Conservation (phyloP, 2,888 invertebrate genomes). For the Parnassius apollo region DNA sequence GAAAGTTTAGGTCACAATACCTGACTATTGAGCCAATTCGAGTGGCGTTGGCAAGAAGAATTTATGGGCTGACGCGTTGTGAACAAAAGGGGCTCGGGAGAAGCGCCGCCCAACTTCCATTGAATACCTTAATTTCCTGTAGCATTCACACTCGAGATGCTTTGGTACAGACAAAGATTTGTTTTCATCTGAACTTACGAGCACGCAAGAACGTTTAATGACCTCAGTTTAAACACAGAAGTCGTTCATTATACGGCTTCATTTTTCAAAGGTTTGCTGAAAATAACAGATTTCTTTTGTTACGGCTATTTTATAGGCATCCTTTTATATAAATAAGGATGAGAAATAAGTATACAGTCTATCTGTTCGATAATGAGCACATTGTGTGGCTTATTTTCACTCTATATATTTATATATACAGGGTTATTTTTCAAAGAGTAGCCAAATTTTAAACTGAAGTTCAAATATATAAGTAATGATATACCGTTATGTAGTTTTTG, state of each 20-base stretch:
- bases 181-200: constrained; percentile 32
- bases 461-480: no score
- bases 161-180: constrained; percentile 43
- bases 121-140: constrained; percentile 63
- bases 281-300: no score
- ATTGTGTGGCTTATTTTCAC: no score
- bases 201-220: constrained; percentile 27
- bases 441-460: no score
- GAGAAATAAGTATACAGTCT: no score
- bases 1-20: constrained; percentile 48
- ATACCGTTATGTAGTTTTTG: no score
- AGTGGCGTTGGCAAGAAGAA: constrained; percentile 48
- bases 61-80: constrained; percentile 50
- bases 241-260: constrained; percentile 30
- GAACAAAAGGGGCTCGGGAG: constrained; percentile 46
- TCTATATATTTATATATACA: no score
- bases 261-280: constrained; percentile 1
- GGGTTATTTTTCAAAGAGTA: no score
- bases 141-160: constrained; percentile 40
- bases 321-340: no score
- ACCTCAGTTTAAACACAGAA: constrained; percentile 22
- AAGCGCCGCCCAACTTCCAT: constrained; percentile 43
- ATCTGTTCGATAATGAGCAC: no score
- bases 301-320: no score
- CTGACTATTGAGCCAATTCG: constrained; percentile 33